These are phyloP conservation scores for Sebastes matsubarae DNA, from an alignment of 2,797 vertebrate species.

Conservation along the genomic window DNA sequence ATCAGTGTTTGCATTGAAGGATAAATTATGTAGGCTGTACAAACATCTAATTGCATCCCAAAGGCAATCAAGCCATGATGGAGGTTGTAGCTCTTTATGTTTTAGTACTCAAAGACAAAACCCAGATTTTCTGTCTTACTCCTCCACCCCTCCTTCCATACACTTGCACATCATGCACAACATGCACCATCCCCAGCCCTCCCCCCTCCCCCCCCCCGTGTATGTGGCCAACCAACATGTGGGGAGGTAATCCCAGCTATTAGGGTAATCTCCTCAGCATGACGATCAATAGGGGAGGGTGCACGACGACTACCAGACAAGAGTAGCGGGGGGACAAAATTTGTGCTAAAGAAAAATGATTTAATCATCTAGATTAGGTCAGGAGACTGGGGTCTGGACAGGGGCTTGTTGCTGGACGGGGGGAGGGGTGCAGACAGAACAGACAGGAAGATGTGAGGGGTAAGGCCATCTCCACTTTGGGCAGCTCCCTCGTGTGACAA, in stretches of 20 bases:
- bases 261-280: constrained; percentile 87
- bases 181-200: constrained; percentile 52
- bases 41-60: constrained; percentile 26
- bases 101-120: constrained; percentile 31
- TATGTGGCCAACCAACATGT: constrained; percentile 86
- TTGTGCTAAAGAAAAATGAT: constrained; percentile 82
- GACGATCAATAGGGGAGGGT: constrained; percentile 84
- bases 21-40: constrained; percentile 13
- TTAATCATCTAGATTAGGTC: constrained; percentile 85
- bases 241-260: constrained; percentile 87
- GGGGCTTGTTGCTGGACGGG: constrained; percentile 57
- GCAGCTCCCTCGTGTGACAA: constrained; percentile 51
- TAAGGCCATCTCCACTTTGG: constrained; percentile 62
- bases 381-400: constrained; percentile 68
- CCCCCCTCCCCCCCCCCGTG: constrained; percentile 24
- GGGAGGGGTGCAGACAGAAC: constrained; percentile 70
- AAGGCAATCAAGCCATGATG: background rate
- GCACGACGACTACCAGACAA: constrained; percentile 70
- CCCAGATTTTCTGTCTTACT: constrained; percentile 51
- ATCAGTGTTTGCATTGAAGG: constrained; percentile 10
- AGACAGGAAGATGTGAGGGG: constrained; percentile 71
- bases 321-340: constrained; percentile 73
- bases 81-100: background rate
- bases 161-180: constrained; percentile 74
- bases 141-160: constrained; percentile 34